Evolutionary conservation across 2,797 vertebrate species (phyloP).

Genomic region (Oreochromis mossambicus): DNA sequence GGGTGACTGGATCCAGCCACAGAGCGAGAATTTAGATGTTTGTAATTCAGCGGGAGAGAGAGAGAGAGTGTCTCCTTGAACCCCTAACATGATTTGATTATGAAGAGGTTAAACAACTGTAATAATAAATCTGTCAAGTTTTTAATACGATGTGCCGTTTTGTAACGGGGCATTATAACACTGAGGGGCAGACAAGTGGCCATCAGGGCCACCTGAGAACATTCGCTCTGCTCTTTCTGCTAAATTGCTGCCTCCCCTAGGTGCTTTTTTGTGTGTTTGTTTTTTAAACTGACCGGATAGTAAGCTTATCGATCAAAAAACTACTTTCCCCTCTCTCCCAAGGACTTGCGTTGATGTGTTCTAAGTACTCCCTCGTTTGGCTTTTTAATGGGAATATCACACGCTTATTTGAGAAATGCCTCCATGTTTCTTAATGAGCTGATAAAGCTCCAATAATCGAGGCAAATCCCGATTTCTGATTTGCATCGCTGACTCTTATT

Average conservation of each 20-base stretch:
- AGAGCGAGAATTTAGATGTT: conserved; percentile 51
- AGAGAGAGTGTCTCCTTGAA: conserved; percentile 58
- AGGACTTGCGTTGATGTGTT: conserved; percentile 60
- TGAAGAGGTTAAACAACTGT: conserved; percentile 70
- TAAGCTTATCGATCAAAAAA: conserved; percentile 66
- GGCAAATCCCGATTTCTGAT: conserved; percentile 67
- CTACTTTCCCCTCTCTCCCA: conserved; percentile 49
- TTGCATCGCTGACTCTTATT: conserved; percentile 59
- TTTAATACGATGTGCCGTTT: conserved; percentile 65
- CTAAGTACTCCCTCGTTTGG: conserved; percentile 54
- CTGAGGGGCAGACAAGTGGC: conserved; percentile 43
- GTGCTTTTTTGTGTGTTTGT: conserved; percentile 37
- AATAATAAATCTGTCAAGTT: conserved; percentile 72
- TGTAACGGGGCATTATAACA: conserved; percentile 37
- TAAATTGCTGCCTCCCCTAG: conserved; percentile 46
- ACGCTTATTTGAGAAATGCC: conserved; percentile 58
- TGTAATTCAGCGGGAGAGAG: conserved; percentile 42
- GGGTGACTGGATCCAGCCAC: conserved; percentile 3
- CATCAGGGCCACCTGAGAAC: conserved; percentile 57
- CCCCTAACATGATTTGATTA: conserved; percentile 62
- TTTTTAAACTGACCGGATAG: conserved; percentile 57
- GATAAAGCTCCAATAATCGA: conserved; percentile 69
- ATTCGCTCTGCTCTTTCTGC: conserved; percentile 39
- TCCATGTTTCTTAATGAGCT: conserved; percentile 69
- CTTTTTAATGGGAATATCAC: conserved; percentile 56